phyloP scores from a whole-genome alignment of 2,888 invertebrate genomes.

The Noctua comes region DNA sequence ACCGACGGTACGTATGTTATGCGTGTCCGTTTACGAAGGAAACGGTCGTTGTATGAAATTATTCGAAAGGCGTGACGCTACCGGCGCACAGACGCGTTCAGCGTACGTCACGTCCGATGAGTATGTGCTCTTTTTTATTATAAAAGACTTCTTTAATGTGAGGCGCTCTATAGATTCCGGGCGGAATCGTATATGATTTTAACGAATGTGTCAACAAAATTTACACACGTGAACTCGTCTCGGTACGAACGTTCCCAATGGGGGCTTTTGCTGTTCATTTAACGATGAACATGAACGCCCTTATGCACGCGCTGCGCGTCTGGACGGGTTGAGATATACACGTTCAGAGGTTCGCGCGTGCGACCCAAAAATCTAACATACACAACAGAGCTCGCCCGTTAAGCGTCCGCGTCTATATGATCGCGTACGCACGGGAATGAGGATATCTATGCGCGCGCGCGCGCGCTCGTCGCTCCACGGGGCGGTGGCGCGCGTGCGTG shows the following conservation, averaged over 20 bases:
- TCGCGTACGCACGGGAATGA: neutral
- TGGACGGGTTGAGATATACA: conserved; percentile 1
- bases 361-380: neutral
- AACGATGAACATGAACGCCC: neutral
- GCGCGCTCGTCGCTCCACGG: neutral
- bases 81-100: conserved; percentile 5
- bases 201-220: neutral
- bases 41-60: conserved; percentile 11
- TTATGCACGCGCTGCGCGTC: conserved; percentile 13
- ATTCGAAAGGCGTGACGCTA: neutral
- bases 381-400: neutral
- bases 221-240: conserved; percentile 14
- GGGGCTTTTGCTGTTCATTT: neutral
- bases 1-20: conserved; percentile 6
- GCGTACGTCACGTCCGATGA: conserved; percentile 1
- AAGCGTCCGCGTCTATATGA: neutral
- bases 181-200: neutral
- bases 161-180: neutral
- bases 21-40: neutral
- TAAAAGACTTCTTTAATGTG: neutral
- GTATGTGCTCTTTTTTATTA: neutral
- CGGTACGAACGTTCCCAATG: conserved; percentile 41
- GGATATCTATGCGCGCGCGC: neutral
- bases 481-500: no score
- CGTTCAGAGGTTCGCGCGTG: conserved; percentile 3